phyloP scores from a whole-genome alignment of 2,797 vertebrate genomes.

The Semotilus atromaculatus region DNA sequence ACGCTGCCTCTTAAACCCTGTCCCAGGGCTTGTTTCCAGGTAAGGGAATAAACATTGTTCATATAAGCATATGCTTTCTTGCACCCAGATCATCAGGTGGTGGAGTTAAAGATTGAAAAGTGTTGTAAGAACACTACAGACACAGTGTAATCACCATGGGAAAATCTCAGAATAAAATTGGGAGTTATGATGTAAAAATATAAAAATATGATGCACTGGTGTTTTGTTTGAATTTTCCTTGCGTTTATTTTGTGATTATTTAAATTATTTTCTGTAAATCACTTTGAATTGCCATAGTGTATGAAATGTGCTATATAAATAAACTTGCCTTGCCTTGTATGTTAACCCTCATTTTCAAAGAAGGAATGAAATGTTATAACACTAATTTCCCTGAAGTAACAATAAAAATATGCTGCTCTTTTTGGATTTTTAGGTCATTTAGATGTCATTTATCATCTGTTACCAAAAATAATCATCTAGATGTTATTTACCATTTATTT shows the following conservation, averaged over 20 bases:
- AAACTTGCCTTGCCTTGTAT: too few relatives aligned
- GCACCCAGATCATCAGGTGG: not conserved
- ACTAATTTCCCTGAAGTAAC: not conserved
- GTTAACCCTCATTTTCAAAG: not conserved
- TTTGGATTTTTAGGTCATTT: not conserved
- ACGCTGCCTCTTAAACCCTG: conserved; percentile 94
- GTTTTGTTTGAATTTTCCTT: too few relatives aligned
- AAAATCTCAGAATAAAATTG: too few relatives aligned
- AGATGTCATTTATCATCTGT: not conserved
- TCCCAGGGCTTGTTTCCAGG: conserved; percentile 93
- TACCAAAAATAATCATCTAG: too few relatives aligned
- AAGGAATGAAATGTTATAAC: not conserved
- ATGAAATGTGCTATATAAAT: too few relatives aligned
- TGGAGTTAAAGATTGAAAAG: not conserved
- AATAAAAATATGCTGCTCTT: not conserved
- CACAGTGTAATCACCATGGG: too few relatives aligned
- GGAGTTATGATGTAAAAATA: too few relatives aligned
- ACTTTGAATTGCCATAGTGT: too few relatives aligned
- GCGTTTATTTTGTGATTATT: too few relatives aligned
- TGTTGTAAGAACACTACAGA: not conserved
- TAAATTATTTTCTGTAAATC: too few relatives aligned
- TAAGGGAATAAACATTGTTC: conserved; percentile 63
- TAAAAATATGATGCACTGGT: too few relatives aligned
- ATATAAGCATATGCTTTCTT: not conserved
- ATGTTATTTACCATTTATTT: too few relatives aligned